Evolutionary conservation across 1,140 invertebrate genomes (phyloP).

Genomic region (Andricus grossulariae): DNA sequence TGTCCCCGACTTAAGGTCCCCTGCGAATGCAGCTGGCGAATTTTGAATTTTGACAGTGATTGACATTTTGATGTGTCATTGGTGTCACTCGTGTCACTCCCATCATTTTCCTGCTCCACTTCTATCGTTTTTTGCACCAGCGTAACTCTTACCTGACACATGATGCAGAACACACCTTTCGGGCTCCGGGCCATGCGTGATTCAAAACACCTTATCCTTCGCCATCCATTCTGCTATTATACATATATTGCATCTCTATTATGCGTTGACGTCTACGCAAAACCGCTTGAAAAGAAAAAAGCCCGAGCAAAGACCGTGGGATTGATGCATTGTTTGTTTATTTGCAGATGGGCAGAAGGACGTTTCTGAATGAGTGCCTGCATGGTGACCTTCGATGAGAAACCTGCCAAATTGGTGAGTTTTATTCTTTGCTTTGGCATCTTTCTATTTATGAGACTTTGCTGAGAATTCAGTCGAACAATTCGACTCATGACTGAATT

Average conservation of each 20-base stretch:
- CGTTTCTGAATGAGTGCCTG: background rate
- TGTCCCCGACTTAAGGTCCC: background rate
- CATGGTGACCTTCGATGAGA: background rate
- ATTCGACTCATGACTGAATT: no score
- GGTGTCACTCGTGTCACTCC: background rate
- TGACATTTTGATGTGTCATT: conserved; percentile 26
- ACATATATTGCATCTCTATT: background rate
- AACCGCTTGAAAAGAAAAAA: background rate
- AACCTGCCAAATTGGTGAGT: background rate
- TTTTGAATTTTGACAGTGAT: background rate
- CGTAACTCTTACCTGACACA: no score
- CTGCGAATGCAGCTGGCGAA: conserved; percentile 20
- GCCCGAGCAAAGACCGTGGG: background rate
- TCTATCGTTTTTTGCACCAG: background rate
- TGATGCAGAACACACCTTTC: background rate
- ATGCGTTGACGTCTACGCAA: background rate
- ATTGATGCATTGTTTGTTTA: conserved; percentile 7
- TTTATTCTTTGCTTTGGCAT: background rate
- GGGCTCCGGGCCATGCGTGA: background rate
- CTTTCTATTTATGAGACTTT: no score
- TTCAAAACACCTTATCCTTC: conserved; percentile 10
- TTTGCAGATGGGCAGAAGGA: conserved; percentile 1
- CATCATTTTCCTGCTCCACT: background rate
- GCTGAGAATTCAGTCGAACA: no score
- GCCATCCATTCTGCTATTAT: conserved; percentile 5